Base-by-base conservation (phyloP, 1,140 invertebrate genomes). In the Chlorops oryzae region DNA sequence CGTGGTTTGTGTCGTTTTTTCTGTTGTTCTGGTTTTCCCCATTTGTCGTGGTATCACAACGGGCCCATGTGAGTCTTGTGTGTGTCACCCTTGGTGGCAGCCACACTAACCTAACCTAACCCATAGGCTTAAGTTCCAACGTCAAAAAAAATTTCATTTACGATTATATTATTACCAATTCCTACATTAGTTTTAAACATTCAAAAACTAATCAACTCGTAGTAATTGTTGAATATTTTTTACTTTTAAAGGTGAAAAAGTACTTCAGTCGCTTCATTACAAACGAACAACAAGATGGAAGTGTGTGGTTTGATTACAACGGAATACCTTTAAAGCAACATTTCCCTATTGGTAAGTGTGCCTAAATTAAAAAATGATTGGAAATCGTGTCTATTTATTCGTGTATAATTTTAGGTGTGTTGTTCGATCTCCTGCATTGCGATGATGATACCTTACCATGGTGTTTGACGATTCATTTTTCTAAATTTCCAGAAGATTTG, bases 221-320 rank as follows among this genome's bases (percentile, higher is more conserved):
- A 34, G 1, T 28, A 20, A n/a, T 18, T 40, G 44, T 25, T 42
- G 5, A 23, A 35, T 20, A 47, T 10, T 24, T 51, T 17, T 55
- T 49, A 52, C 17, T 59, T 59, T 74, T 75, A 24, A 58, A 91
- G 88, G 86, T 95, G 51, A 82, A 87, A 59, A 92, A 92, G 73
- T 89, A 96, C 76, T 96, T 96, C 74, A 75, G 85, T 49, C 80
- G 87, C 52, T 87, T 85, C 68, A 80, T 95, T 63, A 82, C 85
- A 42, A 83, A 84, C 65, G 88, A 92, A 55, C 84, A 87, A 70
- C 81, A 86, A 50, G 85, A 89, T 39, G 83, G 82, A 64, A 92
- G 96, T 72, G 89, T 97, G 80, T 98, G 95, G 95, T 75, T 98
- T 34, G 93, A 98, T 63, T 95, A 82, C 66, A 91, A 95, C 77